Base-by-base conservation (phyloP, 2,888 invertebrate species). In the Drosophila borborema region DNA sequence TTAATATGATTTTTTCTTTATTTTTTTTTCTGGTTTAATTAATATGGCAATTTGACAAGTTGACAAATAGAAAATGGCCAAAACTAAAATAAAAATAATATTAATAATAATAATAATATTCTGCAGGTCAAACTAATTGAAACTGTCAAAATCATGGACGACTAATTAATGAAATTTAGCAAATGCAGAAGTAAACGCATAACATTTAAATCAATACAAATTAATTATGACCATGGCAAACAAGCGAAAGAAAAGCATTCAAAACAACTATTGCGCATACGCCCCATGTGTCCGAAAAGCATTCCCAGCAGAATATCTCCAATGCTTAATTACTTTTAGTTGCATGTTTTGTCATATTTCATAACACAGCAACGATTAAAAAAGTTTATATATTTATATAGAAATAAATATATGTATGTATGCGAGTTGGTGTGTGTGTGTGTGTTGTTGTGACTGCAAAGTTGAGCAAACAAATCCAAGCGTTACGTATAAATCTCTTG, bases 141-240 rank as follows among this genome's bases (percentile, higher is more conserved):
- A 85, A 88, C 70, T 81, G 86, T 79, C 89, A 83, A 76, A 83
- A 72, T 81, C 76, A 74, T 64, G 28, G 51, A 34, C 68, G 60
- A 71, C 82, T 81, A 86, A 89, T 81, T 77, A 86, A 82, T 81
- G 65, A 55, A 81, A 72, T 81, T 51, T 69, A 56, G 60, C 49
- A 55, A 72, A 54, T 18, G 49, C 43, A 40, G 40, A 49, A 56
- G 31, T 12, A 18, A 41, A 1, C 8, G 43, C 64, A 68, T 38
- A 63, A 36, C 43, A 70, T 51, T 41, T 66, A 64, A 82, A 85
- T 82, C 86, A 86, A 81, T 86, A 73, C 34, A 72, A 80, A 84
- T 85, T 74, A 80, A 77, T 82, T 67, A 77, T 73, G 59, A 65
- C 73, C 51, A 74, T 73, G 54, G 54, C 45, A 59, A 66, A 48